Evolutionary conservation across 2,888 invertebrate genomes (phyloP), one percentile per base, ranked within the genome.

Genomic region (Thumatha senex): DNA sequence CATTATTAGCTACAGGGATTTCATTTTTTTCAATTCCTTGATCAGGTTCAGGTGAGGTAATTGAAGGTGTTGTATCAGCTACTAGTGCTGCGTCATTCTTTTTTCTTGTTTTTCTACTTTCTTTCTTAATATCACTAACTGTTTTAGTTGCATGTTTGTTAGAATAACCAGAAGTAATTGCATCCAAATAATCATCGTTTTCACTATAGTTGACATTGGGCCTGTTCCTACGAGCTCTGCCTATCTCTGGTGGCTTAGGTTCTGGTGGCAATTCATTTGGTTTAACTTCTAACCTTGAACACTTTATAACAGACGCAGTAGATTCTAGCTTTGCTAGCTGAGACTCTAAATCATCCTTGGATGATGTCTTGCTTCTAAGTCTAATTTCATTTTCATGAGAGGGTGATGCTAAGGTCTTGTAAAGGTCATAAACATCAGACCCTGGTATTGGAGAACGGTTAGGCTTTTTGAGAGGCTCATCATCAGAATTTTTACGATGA

Each of bases 131-230:
- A 51, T 91, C 89, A 80, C 79, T 77, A 15, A 89, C 84, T 51
- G 87, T 84, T 79, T 83, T 89, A 56, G 78, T 84, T 51, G 59
- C 71, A 62, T 78, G 76, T 78, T 84, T 87, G 59, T 52, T 72
- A 58, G 79, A 61, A 75, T 83, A 74, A 74, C 80, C 62, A 77
- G 92, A 62, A 78, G 93, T 80, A 74, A 93, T 52, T 54, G 80
- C 79, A 80, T 92, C 80, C 76, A 93, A 67, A 81, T 91, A 81
- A 83, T 93, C 80, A 88, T 93, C 88, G 86, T 92, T 86, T 89
- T 93, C 85, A 90, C 92, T 84, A 87, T 94, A 92, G 69, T 92
- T 92, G 48, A 92, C 82, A 69, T 90, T 92, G 50, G 86, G 84
- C 56, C 92, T 83, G 67, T 91, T 89, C 58, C 92, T 81, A 64